Evolutionary conservation across 2,888 invertebrate species (phyloP), one percentile per base, ranked within the genome.

Genomic region (Papilio demoleus): DNA sequence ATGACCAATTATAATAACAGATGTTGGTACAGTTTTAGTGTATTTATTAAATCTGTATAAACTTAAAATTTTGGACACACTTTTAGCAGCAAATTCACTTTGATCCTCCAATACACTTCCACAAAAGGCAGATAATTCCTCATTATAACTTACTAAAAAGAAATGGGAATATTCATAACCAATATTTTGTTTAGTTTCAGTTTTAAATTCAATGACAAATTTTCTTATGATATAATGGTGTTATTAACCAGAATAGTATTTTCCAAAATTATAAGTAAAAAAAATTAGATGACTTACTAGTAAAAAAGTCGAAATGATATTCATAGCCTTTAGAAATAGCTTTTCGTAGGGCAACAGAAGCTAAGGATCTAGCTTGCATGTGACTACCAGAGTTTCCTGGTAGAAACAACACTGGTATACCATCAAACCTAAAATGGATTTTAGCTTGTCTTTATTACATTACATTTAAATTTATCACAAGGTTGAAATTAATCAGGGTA

Each of bases 381-480:
- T 96, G 95, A 50, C 98, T 99, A 0, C 99, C 99, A 56, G 96
- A 96, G 91, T 98, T 99, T 12, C 99, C 99, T 17, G 99, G 99
- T 69, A 99, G 94, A 90, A 98, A 99, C 61, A 99, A 93, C 0
- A 99, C 97, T 6, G 99, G 99, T 59, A 98, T 96, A 0, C 99
- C 99, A 80, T 94, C 94, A 88, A 97, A 97, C 81, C 93, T 93
- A 73, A 71, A 77, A 73, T 50, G 27, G 24, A 14, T 24, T 22
- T 64, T 40, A 8, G 4, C 19, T 27, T 45, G 19, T 19, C 14
- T 45, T 9, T 1, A 58, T 12, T 14, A 24, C 31, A n/a, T 47
- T n/a, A 14, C 42, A 66, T n/a, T 4, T 11, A 60, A 22, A 47
- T 19, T n/a, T 6, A 1, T 36, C 19, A 36, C 11, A 12, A 8